These are phyloP conservation scores for Nematopogon swammerdamellus DNA, from an alignment of 2,888 invertebrate species.

Conservation along the genomic window DNA sequence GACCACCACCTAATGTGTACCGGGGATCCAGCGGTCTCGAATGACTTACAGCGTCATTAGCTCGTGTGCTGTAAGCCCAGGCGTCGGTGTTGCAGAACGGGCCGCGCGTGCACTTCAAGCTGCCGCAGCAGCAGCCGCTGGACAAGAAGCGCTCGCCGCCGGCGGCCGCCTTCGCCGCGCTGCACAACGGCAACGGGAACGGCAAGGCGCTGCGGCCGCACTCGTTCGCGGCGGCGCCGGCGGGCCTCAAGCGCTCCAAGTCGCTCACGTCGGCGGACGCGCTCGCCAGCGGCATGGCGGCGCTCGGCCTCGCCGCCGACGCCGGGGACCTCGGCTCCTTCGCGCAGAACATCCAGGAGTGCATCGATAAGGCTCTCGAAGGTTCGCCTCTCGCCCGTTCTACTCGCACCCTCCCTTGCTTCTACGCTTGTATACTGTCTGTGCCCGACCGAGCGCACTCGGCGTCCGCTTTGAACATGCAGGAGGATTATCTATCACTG, in stretches of 20 bases:
- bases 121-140: conserved; percentile 38
- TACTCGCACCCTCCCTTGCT: too few relatives aligned
- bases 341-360: conserved; percentile 67
- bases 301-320: conserved; percentile 66
- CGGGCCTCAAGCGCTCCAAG: conserved; percentile 74
- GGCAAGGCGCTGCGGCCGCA: conserved; percentile 42
- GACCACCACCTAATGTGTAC: too few relatives aligned
- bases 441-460: too few relatives aligned
- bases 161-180: conserved; percentile 26
- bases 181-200: conserved; percentile 38
- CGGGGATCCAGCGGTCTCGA: too few relatives aligned
- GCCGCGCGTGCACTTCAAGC: conserved; percentile 60
- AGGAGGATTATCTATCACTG: too few relatives aligned
- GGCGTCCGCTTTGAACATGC: too few relatives aligned
- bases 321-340: conserved; percentile 75
- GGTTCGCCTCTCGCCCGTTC: conserved; percentile 29
- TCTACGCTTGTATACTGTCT: too few relatives aligned
- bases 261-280: conserved; percentile 77
- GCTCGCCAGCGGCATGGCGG: conserved; percentile 62
- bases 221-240: conserved; percentile 42
- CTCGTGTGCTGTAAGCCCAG: too few relatives aligned
- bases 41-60: too few relatives aligned
- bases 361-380: conserved; percentile 72
- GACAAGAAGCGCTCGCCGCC: conserved; percentile 49
- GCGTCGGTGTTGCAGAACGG: conserved; percentile 37